Percentiles rank a stretch among this genome's conserved stretches.
Conservation (phyloP, 1,140 invertebrate genomes). For the Drosophila bifasciata region DNA sequence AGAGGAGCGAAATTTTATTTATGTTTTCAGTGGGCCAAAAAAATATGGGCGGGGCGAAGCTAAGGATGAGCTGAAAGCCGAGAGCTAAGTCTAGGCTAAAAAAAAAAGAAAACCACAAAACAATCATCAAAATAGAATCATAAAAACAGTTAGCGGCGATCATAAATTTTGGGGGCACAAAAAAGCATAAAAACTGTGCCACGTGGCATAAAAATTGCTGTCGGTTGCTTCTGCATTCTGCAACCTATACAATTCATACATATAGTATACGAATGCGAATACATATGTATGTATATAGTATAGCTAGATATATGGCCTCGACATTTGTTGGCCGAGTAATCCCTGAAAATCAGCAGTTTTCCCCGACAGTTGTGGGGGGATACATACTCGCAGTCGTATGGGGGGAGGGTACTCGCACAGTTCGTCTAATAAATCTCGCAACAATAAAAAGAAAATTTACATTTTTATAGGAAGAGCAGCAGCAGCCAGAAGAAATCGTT, state of each 20-base stretch:
- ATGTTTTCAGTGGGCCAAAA: slow-evolving; percentile 48
- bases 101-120: slow-evolving; percentile 60
- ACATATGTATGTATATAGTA: no score
- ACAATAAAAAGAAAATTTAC: slow-evolving; percentile 74
- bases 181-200: slow-evolving; percentile 67
- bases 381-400: neutral
- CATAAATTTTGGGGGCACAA: slow-evolving; percentile 71
- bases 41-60: neutral
- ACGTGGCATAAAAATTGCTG: slow-evolving; percentile 64
- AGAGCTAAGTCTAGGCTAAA: slow-evolving; percentile 34
- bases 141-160: slow-evolving; percentile 78
- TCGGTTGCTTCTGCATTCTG: slow-evolving; percentile 28
- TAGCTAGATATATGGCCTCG: slow-evolving; percentile 39
- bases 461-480: slow-evolving; percentile 58
- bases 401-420: slow-evolving; percentile 22
- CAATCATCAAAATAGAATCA: slow-evolving; percentile 78
- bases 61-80: slow-evolving; percentile 12
- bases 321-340: slow-evolving; percentile 51
- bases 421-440: slow-evolving; percentile 68
- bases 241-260: slow-evolving; percentile 19
- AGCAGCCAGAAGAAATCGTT: slow-evolving; percentile 19
- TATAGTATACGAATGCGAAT: slow-evolving; percentile 1
- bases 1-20: slow-evolving; percentile 62
- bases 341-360: slow-evolving; percentile 72
- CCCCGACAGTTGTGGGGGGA: slow-evolving; percentile 37